Conservation (phyloP, 2,113 vertebrate genomes). For the Reinhardtius hippoglossoides region DNA sequence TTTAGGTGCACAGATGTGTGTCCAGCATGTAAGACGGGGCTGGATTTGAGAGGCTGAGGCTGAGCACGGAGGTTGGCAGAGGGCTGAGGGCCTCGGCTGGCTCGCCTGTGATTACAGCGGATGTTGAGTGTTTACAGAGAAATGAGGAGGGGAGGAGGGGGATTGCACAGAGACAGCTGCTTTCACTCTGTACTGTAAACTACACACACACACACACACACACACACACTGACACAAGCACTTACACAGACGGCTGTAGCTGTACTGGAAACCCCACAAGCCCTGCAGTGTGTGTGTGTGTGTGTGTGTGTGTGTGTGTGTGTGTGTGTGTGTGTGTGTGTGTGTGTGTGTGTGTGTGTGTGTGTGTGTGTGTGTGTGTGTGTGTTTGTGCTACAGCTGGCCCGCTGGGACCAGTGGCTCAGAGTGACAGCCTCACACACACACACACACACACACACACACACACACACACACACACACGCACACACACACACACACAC, state of each 20-base stretch:
- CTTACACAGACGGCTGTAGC: slow-evolving; percentile 69
- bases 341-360: slow-evolving; percentile 73
- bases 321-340: slow-evolving; percentile 72
- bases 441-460: slow-evolving; percentile 33
- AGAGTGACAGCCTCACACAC: slow-evolving; percentile 66
- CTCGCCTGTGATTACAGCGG: slow-evolving; percentile 78
- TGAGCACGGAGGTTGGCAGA: slow-evolving; percentile 70
- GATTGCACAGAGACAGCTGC: slow-evolving; percentile 72
- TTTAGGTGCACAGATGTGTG: slow-evolving; percentile 24
- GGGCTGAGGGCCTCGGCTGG: slow-evolving; percentile 68
- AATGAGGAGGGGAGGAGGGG: slow-evolving; percentile 47
- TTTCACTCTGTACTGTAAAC: slow-evolving; percentile 81
- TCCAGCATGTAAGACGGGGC: slow-evolving; percentile 36
- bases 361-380: slow-evolving; percentile 72
- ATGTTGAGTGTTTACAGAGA: slow-evolving; percentile 79
- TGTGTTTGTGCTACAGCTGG: slow-evolving; percentile 75
- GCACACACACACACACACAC: too few species aligned
- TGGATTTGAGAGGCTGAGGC: slow-evolving; percentile 48
- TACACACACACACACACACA: slow-evolving; percentile 51
- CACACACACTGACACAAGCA: slow-evolving; percentile 51
- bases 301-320: slow-evolving; percentile 72
- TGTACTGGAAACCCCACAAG: slow-evolving; percentile 77
- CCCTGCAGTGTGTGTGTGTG: slow-evolving; percentile 74
- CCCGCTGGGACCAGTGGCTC: slow-evolving; percentile 71
- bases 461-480: slow-evolving; percentile 46